Conservation (phyloP, 1,140 invertebrate species). For the Macrocentrus cingulum region DNA sequence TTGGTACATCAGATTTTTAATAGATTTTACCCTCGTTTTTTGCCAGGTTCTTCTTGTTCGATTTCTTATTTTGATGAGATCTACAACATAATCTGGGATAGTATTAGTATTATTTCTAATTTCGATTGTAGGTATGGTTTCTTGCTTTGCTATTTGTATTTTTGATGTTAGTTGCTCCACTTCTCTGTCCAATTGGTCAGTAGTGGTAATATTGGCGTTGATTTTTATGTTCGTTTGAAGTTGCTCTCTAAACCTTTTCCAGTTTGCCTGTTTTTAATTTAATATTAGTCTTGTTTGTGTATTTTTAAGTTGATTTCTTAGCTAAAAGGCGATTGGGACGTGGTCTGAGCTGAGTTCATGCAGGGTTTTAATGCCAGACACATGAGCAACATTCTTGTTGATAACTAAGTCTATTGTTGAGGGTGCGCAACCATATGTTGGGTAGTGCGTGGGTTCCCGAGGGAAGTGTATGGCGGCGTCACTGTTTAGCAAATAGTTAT, state of each 20-base stretch:
- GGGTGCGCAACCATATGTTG: slow-evolving; percentile 29
- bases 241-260: slow-evolving; percentile 17
- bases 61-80: slow-evolving; percentile 30
- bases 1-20: slow-evolving; percentile 20
- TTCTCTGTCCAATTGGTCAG: neutral
- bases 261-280: slow-evolving; percentile 28
- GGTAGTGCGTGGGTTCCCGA: slow-evolving; percentile 33
- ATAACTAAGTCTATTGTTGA: slow-evolving; percentile 35
- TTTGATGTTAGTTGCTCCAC: neutral
- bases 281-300: neutral
- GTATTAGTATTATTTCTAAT: slow-evolving; percentile 21
- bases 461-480: slow-evolving; percentile 33
- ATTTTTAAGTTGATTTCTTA: slow-evolving; percentile 11
- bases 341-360: slow-evolving; percentile 36
- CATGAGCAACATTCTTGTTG: slow-evolving; percentile 33
- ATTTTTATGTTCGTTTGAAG: slow-evolving; percentile 25
- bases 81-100: slow-evolving; percentile 8
- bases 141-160: no score
- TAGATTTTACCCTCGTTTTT: slow-evolving; percentile 11
- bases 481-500: slow-evolving; percentile 29
- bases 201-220: slow-evolving; percentile 14
- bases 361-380: slow-evolving; percentile 13
- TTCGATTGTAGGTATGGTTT: no score
- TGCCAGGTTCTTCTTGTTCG: slow-evolving; percentile 32
- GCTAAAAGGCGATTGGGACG: slow-evolving; percentile 28